These are phyloP conservation scores for Melikaiella ostensackeni DNA, from an alignment of 2,888 invertebrate genomes.

Conservation along the genomic window DNA sequence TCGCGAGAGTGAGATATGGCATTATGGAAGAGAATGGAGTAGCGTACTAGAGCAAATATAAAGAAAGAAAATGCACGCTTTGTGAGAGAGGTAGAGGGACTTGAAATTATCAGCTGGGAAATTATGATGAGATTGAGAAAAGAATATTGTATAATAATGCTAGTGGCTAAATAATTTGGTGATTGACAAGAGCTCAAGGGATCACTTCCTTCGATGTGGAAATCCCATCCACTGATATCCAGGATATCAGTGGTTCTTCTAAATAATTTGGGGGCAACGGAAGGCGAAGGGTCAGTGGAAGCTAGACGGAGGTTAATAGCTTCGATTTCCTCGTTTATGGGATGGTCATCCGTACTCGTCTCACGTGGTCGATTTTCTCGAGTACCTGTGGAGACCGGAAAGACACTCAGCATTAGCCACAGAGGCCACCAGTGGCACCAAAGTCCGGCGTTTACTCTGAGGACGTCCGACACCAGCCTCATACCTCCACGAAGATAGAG, in stretches of 20 bases:
- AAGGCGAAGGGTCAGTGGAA: conserved; percentile 18
- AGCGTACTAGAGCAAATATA: too few species aligned
- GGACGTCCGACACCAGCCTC: conserved; percentile 46
- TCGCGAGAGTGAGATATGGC: too few species aligned
- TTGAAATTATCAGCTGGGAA: too few species aligned
- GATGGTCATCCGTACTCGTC: conserved; percentile 40
- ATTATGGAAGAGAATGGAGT: too few species aligned
- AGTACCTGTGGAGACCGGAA: conserved; percentile 42
- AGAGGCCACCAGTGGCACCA: conserved; percentile 43
- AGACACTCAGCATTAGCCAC: conserved; percentile 50
- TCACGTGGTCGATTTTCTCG: conserved; percentile 36
- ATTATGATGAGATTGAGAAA: too few species aligned
- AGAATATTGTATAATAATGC: too few species aligned
- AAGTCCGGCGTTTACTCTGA: conserved; percentile 46
- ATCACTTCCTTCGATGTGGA: background rate
- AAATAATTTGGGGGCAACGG: conserved; percentile 47
- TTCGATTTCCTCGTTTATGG: conserved; percentile 44
- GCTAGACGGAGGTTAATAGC: conserved; percentile 50
- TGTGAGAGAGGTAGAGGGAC: too few species aligned
- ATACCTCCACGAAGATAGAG: background rate
- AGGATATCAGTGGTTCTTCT: conserved; percentile 38
- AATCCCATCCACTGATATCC: too few species aligned
- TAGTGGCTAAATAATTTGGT: too few species aligned
- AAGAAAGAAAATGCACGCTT: too few species aligned
- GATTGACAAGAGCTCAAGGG: background rate